Evolutionary conservation across 2,888 invertebrate genomes (phyloP).

Genomic region (Cerastis rubricosa): DNA sequence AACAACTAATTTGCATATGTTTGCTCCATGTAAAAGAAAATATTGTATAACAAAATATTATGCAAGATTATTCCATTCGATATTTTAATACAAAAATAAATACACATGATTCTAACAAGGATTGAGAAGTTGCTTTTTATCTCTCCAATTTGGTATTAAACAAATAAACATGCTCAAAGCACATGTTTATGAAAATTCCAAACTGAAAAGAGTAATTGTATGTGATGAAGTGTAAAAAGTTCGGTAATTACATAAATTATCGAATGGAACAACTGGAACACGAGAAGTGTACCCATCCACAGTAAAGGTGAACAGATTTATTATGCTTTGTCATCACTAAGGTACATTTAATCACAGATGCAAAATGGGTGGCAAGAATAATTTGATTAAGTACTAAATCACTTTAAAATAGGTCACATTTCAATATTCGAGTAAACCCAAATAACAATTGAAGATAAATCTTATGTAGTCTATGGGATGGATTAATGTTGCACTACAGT

Average conservation of each 20-base stretch:
- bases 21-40: conserved; percentile 51
- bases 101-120: conserved; percentile 11
- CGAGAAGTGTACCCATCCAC: conserved; percentile 56
- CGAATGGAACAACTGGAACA: conserved; percentile 60
- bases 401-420: conserved; percentile 48
- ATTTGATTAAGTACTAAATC: conserved; percentile 49
- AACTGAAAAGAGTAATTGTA: conserved; percentile 71
- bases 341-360: conserved; percentile 85
- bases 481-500: conserved; percentile 41
- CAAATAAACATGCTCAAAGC: conserved; percentile 66
- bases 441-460: conserved; percentile 75
- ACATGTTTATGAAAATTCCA: conserved; percentile 75
- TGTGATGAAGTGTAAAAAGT: conserved; percentile 11
- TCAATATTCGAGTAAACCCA: conserved; percentile 49
- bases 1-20: conserved; percentile 66
- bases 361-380: conserved; percentile 82
- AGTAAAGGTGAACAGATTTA: conserved; percentile 62
- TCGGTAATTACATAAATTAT: conserved; percentile 50
- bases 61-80: conserved; percentile 60
- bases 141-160: conserved; percentile 74
- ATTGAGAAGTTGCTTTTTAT: conserved; percentile 52
- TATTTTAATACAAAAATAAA: conserved; percentile 25
- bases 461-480: conserved; percentile 56
- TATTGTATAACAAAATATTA: conserved; percentile 52
- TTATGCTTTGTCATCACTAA: conserved; percentile 75